Conservation (phyloP, 2,888 invertebrate species). For the Agrilus biguttatus region DNA sequence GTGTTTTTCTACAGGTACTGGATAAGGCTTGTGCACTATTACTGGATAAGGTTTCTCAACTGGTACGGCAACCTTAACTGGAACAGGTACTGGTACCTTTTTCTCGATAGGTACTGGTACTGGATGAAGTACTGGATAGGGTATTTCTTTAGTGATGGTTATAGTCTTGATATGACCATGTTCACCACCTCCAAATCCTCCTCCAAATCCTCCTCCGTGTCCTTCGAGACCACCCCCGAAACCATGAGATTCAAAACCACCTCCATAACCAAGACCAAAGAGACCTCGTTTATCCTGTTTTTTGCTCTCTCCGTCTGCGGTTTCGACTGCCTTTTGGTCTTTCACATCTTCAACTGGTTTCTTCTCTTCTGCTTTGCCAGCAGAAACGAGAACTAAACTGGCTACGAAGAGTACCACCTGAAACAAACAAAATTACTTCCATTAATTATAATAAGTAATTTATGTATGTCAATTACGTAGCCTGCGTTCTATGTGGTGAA, state of each 20-base stretch:
- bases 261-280: conserved; percentile 18
- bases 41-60: conserved; percentile 31
- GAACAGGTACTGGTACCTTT: conserved; percentile 40
- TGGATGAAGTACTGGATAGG: conserved; percentile 43
- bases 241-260: conserved; percentile 6
- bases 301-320: conserved; percentile 10
- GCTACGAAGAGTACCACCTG: conserved; percentile 27
- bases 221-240: conserved; percentile 9
- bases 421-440: conserved; percentile 6
- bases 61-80: conserved; percentile 23
- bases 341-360: conserved; percentile 19
- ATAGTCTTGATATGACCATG: conserved; percentile 27
- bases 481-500: too few species aligned
- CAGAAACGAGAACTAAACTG: conserved; percentile 25
- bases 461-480: too few species aligned
- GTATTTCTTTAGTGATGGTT: conserved; percentile 48
- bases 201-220: conserved; percentile 11
- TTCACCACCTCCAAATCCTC: conserved; percentile 12
- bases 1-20: conserved; percentile 35
- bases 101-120: conserved; percentile 44
- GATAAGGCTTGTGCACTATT: conserved; percentile 32
- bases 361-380: conserved; percentile 16
- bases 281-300: conserved; percentile 25
- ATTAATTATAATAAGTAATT: not conserved
- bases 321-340: conserved; percentile 16